Base-by-base conservation (phyloP, 1,140 invertebrate genomes). In the Zaprionus vittiger region DNA sequence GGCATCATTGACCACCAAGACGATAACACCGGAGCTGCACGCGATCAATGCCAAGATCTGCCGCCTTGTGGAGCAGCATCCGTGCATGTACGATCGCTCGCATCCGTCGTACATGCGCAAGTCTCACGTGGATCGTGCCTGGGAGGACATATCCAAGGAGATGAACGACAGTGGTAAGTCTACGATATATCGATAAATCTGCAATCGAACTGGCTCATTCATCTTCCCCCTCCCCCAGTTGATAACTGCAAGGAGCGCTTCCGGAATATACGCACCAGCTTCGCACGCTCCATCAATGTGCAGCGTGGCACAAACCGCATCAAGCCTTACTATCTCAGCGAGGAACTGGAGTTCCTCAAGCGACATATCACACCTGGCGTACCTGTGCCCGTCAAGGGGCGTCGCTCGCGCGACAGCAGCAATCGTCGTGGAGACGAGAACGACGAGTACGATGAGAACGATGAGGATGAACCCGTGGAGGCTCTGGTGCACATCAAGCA, bases 11-110 rank as follows among this genome's bases (percentile, higher is more conserved):
- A 24, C 56, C n/a, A 68, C 59, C 4, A 61, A 68, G 11, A 55
- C 54, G 17, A 70, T 77, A 22, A 75, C 83, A 7, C 80, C 75
- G 7, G 83, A 91, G 28, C 56, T 75, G 61, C 91, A 81, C 20
- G 67, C 66, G 26, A 71, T 65, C 3, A 92, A 91, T 55, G 76
- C 78, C 0, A 92, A 85, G 63, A 87, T 92, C n/a, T 92, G 91
- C 12, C 77, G 81, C 0, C 47, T 92, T 47, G 91, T 92, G 7
- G 62, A 81, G 5, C n/a, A 64, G 49, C 57, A 87, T 74, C 80
- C 91, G 2, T 92, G 87, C 47, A 80, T 92, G 49, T 92, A 90
- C 41, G 91, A 92, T 69, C 84, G 91, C n/a, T 79, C 79, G 5
- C 67, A 83, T 73, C 44, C 60, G 1, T 34, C 77, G 22, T 92